Evolutionary conservation across 2,113 vertebrate species (phyloP).

Genomic region (Platysteira castanea): DNA sequence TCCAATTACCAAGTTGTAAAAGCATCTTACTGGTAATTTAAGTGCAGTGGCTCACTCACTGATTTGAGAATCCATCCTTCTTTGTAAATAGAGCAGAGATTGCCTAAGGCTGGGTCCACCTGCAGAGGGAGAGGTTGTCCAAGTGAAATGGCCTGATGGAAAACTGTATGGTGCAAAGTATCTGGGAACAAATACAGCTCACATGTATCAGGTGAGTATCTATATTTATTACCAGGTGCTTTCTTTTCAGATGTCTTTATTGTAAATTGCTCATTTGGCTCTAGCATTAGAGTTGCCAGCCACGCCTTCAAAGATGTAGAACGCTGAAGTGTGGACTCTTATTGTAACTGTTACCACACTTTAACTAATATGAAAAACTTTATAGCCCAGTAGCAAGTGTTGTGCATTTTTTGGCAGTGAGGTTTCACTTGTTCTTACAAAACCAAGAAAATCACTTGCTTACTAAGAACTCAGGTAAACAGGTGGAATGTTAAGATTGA

Average conservation of each 20-base stretch:
- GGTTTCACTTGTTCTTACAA: background rate
- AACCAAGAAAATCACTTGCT: background rate
- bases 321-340: background rate
- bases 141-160: slow-evolving; percentile 97
- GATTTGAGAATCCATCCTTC: slow-evolving; percentile 19
- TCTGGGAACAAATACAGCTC: slow-evolving; percentile 84
- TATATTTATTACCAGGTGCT: background rate
- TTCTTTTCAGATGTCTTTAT: background rate
- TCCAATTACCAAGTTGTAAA: slow-evolving; percentile 37
- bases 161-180: slow-evolving; percentile 95
- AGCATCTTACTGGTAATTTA: slow-evolving; percentile 39
- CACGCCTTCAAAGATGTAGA: background rate
- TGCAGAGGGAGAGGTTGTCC: slow-evolving; percentile 87
- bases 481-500: background rate
- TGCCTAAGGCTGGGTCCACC: slow-evolving; percentile 89
- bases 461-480: background rate
- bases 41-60: background rate
- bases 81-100: slow-evolving; percentile 85
- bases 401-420: background rate
- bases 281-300: background rate
- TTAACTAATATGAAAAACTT: background rate
- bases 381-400: background rate
- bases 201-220: slow-evolving; percentile 90
- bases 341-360: background rate
- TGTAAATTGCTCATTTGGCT: background rate